Percentiles rank a stretch among this genome's conserved stretches.
phyloP scores from a whole-genome alignment of 2,797 vertebrate genomes.

The Amniataba percoides region DNA sequence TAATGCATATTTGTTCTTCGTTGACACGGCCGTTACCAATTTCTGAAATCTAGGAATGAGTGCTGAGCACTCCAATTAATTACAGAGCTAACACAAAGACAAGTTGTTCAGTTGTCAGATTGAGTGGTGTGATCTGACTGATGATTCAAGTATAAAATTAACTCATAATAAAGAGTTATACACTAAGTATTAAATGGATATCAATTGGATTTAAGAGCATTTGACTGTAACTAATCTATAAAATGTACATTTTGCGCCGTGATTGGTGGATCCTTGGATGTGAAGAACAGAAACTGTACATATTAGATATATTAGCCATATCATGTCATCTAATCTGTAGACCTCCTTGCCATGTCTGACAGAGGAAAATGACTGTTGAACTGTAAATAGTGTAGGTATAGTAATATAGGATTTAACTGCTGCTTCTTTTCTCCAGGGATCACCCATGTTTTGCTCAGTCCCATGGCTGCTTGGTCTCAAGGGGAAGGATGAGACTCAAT shows the following conservation, averaged over 20 bases:
- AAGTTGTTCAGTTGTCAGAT: constrained; percentile 22
- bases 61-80: constrained; percentile 63
- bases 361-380: constrained; percentile 84
- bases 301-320: constrained; percentile 82
- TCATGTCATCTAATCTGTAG: constrained; percentile 82
- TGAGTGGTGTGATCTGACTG: constrained; percentile 16
- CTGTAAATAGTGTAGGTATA: constrained; percentile 83
- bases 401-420: constrained; percentile 70
- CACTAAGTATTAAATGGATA: constrained; percentile 28
- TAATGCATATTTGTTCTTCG: constrained; percentile 23
- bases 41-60: constrained; percentile 77
- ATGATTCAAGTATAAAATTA: constrained; percentile 25
- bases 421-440: constrained; percentile 77
- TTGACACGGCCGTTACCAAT: background rate
- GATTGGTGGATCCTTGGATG: constrained; percentile 68
- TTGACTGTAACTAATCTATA: constrained; percentile 23
- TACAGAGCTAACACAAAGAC: constrained; percentile 56
- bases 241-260: constrained; percentile 22
- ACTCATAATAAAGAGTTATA: constrained; percentile 47
- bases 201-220: constrained; percentile 24
- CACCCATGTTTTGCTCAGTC: constrained; percentile 73
- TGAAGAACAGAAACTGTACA: constrained; percentile 77
- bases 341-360: constrained; percentile 83
- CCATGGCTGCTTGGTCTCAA: constrained; percentile 77
- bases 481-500: constrained; percentile 58